phyloP scores from a whole-genome alignment of 1,140 invertebrate genomes.

The Drosophila willistoni region DNA sequence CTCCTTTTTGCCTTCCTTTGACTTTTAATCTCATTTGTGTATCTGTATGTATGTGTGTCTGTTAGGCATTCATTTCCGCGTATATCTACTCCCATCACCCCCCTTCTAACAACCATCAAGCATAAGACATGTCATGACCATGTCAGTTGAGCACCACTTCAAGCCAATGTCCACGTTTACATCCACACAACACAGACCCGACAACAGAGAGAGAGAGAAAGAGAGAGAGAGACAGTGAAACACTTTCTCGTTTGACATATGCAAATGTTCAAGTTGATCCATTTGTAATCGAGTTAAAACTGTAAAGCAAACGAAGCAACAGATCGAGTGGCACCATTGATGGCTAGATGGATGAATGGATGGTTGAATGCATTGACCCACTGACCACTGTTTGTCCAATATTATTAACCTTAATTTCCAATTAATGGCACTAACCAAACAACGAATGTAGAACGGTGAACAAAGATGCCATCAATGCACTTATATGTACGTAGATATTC shows the following conservation, averaged over 20 bases:
- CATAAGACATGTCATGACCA: conserved; percentile 56
- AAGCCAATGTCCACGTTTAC: conserved; percentile 33
- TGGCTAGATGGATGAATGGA: neutral
- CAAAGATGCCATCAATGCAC: no score
- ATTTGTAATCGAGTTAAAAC: conserved; percentile 43
- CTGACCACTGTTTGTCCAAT: conserved; percentile 39
- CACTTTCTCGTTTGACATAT: conserved; percentile 40
- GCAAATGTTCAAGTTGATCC: conserved; percentile 37
- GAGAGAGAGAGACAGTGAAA: neutral
- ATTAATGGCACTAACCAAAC: conserved; percentile 48
- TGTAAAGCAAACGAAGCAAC: conserved; percentile 36
- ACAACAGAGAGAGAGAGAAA: neutral
- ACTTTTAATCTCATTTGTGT: conserved; percentile 77
- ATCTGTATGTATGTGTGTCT: conserved; percentile 12
- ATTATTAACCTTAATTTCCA: conserved; percentile 76
- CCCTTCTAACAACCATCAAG: conserved; percentile 20
- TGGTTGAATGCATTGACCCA: conserved; percentile 5
- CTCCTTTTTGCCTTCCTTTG: conserved; percentile 28
- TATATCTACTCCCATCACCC: neutral
- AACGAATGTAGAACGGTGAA: no score
- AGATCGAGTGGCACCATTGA: neutral
- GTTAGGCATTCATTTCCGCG: conserved; percentile 42
- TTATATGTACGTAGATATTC: no score
- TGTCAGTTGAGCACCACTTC: conserved; percentile 38
- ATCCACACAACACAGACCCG: no score